These are phyloP conservation scores for Sebastiscus tertius DNA, from an alignment of 2,797 vertebrate species.

Conservation along the genomic window DNA sequence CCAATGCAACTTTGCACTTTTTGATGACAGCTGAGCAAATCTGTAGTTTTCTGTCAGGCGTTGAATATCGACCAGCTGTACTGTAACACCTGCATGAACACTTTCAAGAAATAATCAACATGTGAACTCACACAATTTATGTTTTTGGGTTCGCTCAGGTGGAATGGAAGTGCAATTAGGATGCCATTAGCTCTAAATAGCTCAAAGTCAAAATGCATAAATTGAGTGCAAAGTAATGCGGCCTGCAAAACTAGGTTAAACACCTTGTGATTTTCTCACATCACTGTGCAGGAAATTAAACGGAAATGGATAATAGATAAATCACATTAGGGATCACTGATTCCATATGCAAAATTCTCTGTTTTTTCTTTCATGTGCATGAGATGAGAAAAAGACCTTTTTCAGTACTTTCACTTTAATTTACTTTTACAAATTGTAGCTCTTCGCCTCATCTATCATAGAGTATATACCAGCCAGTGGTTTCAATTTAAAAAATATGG, in stretches of 20 bases:
- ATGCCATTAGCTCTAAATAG: slow-evolving; percentile 36
- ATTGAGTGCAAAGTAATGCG: slow-evolving; percentile 17
- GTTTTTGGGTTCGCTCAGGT: slow-evolving; percentile 10
- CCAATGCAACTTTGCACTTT: background rate
- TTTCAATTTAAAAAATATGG: background rate
- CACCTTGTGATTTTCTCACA: slow-evolving; percentile 4
- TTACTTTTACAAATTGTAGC: background rate
- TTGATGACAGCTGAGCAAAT: background rate
- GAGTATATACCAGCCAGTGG: no score
- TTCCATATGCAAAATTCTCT: background rate
- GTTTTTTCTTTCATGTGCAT: background rate
- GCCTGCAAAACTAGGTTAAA: slow-evolving; percentile 27
- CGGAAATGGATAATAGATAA: background rate
- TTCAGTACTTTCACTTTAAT: background rate
- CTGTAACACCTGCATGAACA: background rate
- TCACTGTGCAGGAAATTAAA: background rate
- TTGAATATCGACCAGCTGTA: background rate
- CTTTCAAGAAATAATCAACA: background rate
- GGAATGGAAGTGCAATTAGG: slow-evolving; percentile 43
- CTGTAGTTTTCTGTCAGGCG: background rate
- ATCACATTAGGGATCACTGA: background rate
- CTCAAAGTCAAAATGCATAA: slow-evolving; percentile 28
- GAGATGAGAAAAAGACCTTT: background rate
- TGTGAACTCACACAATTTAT: background rate
- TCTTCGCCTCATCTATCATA: background rate